These are phyloP conservation scores for Emmelina monodactyla DNA, from an alignment of 2,888 invertebrate species.

Conservation along the genomic window DNA sequence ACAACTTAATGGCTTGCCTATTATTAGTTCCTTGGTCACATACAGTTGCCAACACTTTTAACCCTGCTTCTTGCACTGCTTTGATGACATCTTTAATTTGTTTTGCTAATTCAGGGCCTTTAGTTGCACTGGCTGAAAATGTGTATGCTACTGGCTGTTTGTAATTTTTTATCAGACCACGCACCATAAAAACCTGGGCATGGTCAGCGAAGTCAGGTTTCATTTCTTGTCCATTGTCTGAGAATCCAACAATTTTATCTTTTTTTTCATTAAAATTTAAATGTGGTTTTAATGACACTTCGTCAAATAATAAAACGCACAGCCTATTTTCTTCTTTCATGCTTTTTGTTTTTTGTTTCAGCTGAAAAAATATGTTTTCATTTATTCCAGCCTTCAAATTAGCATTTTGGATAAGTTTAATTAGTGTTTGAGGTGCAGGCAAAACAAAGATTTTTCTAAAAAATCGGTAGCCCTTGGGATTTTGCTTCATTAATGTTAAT, in stretches of 20 bases:
- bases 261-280: slow-evolving; percentile 6
- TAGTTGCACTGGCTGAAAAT: slow-evolving; percentile 7
- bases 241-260: slow-evolving; percentile 5
- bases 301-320: slow-evolving; percentile 12
- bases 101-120: slow-evolving; percentile 3
- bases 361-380: slow-evolving; percentile 6
- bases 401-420: neutral
- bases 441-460: slow-evolving; percentile 9
- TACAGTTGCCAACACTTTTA: slow-evolving; percentile 19
- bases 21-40: slow-evolving; percentile 22
- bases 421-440: slow-evolving; percentile 3
- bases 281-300: slow-evolving; percentile 11
- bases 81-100: slow-evolving; percentile 12
- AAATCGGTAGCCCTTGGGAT: slow-evolving; percentile 6
- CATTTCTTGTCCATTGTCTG: slow-evolving; percentile 7
- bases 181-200: slow-evolving; percentile 10
- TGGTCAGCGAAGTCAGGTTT: slow-evolving; percentile 8
- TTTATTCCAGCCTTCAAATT: slow-evolving; percentile 6
- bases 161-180: slow-evolving; percentile 19
- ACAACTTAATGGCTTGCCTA: slow-evolving; percentile 4
- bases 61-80: slow-evolving; percentile 11
- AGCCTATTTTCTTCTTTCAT: slow-evolving; percentile 10
- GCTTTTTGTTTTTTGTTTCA: slow-evolving; percentile 1
- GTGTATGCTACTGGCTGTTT: slow-evolving; percentile 17
- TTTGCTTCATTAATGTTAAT: slow-evolving; percentile 4